A percentile compares a stretch with the other conserved stretches of the same genome.
These are phyloP conservation scores for Eulemur macaco DNA, from an alignment of 2,113 vertebrate species.

Conservation along the genomic window DNA sequence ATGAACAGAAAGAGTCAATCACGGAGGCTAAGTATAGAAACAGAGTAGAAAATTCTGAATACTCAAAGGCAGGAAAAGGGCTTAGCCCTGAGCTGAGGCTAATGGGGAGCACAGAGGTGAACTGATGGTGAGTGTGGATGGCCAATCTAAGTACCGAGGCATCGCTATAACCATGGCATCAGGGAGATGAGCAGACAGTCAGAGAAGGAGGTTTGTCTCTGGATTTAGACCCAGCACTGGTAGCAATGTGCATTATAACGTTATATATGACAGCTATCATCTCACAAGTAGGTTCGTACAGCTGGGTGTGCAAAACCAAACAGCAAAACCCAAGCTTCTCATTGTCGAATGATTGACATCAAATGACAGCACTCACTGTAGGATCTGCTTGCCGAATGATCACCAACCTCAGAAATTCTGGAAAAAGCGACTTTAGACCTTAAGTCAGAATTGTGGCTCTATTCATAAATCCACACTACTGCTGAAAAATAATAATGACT, in stretches of 20 bases:
- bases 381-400: neutral
- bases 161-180: neutral
- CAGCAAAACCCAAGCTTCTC: neutral
- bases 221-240: neutral
- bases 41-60: neutral
- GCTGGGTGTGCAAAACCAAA: neutral
- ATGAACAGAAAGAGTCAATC: neutral
- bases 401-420: neutral
- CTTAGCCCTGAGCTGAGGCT: neutral
- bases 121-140: neutral
- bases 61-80: neutral
- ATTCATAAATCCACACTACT: neutral
- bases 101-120: neutral
- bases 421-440: neutral
- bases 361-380: fast-evolving
- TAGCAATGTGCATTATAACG: neutral
- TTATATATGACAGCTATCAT: neutral
- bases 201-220: neutral
- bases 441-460: neutral
- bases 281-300: neutral
- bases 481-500: neutral
- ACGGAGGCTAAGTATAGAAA: neutral
- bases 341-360: fast-evolving
- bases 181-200: neutral
- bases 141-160: neutral